Percentiles rank a stretch among this genome's conserved stretches.
Evolutionary conservation across 2,888 invertebrate genomes (phyloP).

Genomic region (Drosophila lacicola): DNA sequence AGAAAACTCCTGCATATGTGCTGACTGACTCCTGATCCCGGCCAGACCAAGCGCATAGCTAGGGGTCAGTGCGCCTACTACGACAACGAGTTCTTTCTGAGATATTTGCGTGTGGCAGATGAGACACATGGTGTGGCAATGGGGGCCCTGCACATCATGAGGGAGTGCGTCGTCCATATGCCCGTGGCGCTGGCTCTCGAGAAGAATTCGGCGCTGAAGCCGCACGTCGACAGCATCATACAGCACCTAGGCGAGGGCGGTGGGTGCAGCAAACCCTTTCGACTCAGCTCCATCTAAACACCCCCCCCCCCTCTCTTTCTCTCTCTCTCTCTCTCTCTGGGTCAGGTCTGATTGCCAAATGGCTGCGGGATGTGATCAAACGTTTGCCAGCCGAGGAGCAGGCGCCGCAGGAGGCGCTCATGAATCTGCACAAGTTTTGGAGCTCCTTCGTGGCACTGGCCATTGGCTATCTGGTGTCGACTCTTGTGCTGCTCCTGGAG

Average conservation of each 20-base stretch:
- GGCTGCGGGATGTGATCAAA: conserved; percentile 91
- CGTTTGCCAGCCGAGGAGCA: conserved; percentile 87
- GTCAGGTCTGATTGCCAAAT: conserved; percentile 91
- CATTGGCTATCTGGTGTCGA: conserved; percentile 89
- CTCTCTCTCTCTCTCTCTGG: neutral
- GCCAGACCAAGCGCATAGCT: conserved; percentile 87
- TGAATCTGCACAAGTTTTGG: conserved; percentile 91
- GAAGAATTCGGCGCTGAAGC: conserved; percentile 92
- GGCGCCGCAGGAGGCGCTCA: conserved; percentile 89
- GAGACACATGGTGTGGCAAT: conserved; percentile 79
- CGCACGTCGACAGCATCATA: conserved; percentile 89
- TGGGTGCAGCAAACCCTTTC: conserved; percentile 17
- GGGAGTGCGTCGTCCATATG: conserved; percentile 91
- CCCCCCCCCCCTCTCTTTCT: neutral
- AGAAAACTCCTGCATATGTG: too few species aligned
- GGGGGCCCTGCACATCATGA: conserved; percentile 90
- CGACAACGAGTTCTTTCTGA: conserved; percentile 90
- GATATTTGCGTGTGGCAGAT: conserved; percentile 87
- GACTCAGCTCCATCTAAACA: too few species aligned
- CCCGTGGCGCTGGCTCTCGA: conserved; percentile 93
- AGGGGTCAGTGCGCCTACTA: conserved; percentile 92
- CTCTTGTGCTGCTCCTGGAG: conserved; percentile 87
- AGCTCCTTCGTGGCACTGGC: conserved; percentile 91
- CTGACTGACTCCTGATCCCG: neutral
- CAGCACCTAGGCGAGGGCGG: conserved; percentile 90